Evolutionary conservation across 2,888 invertebrate genomes (phyloP), one percentile per base, ranked within the genome.

Genomic region (Ecliptopera silaceata): DNA sequence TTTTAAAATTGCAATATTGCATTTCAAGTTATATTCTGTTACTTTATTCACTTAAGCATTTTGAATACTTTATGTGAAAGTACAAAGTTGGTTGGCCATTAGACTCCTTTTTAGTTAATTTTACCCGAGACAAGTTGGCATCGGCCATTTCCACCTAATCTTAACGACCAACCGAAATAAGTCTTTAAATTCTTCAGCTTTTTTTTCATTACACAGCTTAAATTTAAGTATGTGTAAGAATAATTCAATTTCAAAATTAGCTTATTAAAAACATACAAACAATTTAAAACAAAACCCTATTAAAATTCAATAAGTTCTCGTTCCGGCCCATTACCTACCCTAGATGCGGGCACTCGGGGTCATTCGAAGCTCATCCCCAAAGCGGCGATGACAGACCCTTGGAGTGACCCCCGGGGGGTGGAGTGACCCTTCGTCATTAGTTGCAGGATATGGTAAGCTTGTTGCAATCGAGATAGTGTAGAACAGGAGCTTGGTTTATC

Each of bases 401-500:
- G 53, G 47, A 32, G 42, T 58, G 58, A 41, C 65, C 64, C 62
- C 59, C 49, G 56, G 64, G 67, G 70, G 64, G 64, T 64, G 63
- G 60, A 29, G 12, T 59, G 59, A 58, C 67, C 71, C 69, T 73
- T 68, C 61, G 74, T 76, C 78, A 80, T 80, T 79, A 80, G 77
- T 73, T 75, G 74, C 77, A 81, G 78, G 76, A 77, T 77, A 71
- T 68, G 66, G 76, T 72, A 74, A 75, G 79, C 79, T 77, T 76
- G 80, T 77, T 77, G 75, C 77, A 72, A 32, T 59, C 41, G 42
- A 59, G 56, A 59, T 45, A 22, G 44, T 50, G 46, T 70, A 70
- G 67, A 51, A 10, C 18, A 54, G 32, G 62, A 64, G 63, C 34
- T 41, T n/a, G n/a, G n/a, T n/a, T n/a, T n/a, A n/a, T n/a, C n/a